phyloP scores from a whole-genome alignment of 2,113 vertebrate genomes.

The Turdus rufiventris region DNA sequence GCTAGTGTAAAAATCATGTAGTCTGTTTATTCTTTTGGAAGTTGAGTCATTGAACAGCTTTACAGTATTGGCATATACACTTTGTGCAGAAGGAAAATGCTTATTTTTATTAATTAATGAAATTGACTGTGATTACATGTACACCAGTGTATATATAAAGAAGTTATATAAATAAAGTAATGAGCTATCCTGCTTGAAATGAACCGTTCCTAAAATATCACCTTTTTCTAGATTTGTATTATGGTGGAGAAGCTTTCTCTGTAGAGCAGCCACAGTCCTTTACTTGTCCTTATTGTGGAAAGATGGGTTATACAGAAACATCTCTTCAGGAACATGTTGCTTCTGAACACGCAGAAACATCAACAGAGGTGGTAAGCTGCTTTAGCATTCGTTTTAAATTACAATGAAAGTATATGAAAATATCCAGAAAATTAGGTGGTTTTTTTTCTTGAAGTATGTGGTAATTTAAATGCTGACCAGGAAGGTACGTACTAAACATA shows the following conservation, averaged over 20 bases:
- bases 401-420: not conserved
- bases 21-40: not conserved
- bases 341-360: not conserved
- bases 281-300: constrained; percentile 98
- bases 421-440: not conserved
- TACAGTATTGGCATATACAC: not conserved
- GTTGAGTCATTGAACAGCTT: not conserved
- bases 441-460: not conserved
- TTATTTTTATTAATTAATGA: not conserved
- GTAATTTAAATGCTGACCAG: constrained; percentile 13
- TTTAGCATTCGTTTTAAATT: not conserved
- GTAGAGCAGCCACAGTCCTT: constrained; percentile 98
- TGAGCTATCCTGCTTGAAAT: not conserved
- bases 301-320: constrained; percentile 76
- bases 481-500: not conserved
- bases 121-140: not conserved
- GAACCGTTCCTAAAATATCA: not conserved
- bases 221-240: constrained; percentile 89
- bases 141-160: not conserved
- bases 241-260: constrained; percentile 97
- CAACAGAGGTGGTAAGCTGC: not conserved
- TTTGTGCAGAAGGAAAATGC: not conserved
- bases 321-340: not conserved
- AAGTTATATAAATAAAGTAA: not conserved
- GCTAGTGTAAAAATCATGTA: not conserved